Conservation (phyloP, 1,140 invertebrate genomes). For the Bombus pyrosoma region DNA sequence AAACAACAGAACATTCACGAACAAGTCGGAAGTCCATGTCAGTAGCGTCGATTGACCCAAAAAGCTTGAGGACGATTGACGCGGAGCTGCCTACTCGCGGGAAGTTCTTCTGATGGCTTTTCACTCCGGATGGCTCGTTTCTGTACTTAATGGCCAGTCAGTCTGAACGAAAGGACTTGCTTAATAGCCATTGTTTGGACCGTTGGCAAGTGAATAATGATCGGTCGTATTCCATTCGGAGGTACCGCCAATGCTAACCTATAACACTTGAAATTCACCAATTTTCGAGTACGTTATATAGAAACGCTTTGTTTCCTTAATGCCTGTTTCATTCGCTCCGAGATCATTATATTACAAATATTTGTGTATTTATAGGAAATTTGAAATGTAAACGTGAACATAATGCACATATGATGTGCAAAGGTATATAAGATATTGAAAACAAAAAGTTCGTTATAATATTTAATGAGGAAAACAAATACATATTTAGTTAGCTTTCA, state of each 20-base stretch:
- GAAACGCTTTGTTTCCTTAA: neutral
- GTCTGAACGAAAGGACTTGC: conserved; percentile 23
- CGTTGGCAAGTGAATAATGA: conserved; percentile 43
- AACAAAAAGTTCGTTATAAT: too few species aligned
- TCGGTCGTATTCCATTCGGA: conserved; percentile 2
- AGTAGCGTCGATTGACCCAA: conserved; percentile 37
- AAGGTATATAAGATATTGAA: too few species aligned
- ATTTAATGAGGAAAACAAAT: too few species aligned
- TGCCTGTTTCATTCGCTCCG: neutral
- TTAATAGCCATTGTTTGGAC: conserved; percentile 54
- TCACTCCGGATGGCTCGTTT: conserved; percentile 51
- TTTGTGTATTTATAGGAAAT: too few species aligned
- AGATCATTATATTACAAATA: neutral
- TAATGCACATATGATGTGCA: too few species aligned
- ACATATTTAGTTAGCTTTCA: too few species aligned
- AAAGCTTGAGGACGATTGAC: conserved; percentile 47
- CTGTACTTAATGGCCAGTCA: conserved; percentile 52
- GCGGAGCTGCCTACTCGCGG: neutral
- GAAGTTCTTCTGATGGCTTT: conserved; percentile 45
- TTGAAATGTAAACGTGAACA: too few species aligned
- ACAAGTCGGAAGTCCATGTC: conserved; percentile 13
- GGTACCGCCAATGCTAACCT: neutral
- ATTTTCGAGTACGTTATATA: neutral
- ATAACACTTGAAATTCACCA: neutral
- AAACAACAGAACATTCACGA: neutral